Base-by-base conservation (phyloP, 1,140 invertebrate species). In the Colletes latitarsis region DNA sequence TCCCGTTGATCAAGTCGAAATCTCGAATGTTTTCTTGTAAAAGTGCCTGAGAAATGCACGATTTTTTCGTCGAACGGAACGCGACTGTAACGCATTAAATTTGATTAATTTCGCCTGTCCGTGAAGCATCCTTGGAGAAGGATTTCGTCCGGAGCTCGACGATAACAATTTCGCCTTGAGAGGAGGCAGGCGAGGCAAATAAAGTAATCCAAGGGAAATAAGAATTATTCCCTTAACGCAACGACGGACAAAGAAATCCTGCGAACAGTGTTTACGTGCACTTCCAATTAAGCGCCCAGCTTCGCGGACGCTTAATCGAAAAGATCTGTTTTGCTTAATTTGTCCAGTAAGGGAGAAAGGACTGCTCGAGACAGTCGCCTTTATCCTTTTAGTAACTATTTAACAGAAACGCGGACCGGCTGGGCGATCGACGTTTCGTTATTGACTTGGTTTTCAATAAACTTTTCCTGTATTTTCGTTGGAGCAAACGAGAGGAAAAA, bases 161-260 rank as follows among this genome's bases (percentile, higher is more conserved):
- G 57, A 58, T 58, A 58, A 9, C 6, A 49, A 5, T 58, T 21
- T 19, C n/a, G n/a, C n/a, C 57, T 58, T 19, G n/a, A 57, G 15
- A n/a, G 53, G 53, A 57, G 53, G 53, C 53, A 30, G n/a, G 53
- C 53, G 57, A 10, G n/a, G 17, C 19, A 58, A 19, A 21, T 58
- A 58, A 58, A 58, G n/a, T 58, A 58, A 58, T 58, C 57, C 19
- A 58, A 58, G 8, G 57, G 57, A 58, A 21, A 58, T 19, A 58
- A 21, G n/a, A 58, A 58, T 58, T 58, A 19, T n/a, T 58, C n/a
- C 57, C n/a, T 58, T 58, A 58, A 6, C 57, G n/a, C 19, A 19
- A n/a, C 4, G 14, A n/a, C 57, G 19, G n/a, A 19, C n/a, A 58
- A 58, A 58, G 57, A 58, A 58, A 58, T 58, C 57, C 57, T 21